phyloP scores from a whole-genome alignment of 2,797 vertebrate species.

The Lophius americanus region DNA sequence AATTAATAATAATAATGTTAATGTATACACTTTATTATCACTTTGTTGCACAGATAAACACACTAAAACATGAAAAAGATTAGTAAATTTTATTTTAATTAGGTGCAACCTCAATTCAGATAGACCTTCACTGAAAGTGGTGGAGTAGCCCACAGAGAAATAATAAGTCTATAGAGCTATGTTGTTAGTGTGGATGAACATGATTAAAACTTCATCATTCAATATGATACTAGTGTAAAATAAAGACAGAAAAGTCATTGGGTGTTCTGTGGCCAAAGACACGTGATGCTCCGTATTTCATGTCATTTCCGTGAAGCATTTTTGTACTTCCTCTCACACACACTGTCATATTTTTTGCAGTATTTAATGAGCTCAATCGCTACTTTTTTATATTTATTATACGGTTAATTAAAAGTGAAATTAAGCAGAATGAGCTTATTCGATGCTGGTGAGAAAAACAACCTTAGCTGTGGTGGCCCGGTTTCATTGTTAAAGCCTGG shows the following conservation, averaged over 20 bases:
- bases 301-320: too few relatives aligned
- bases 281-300: background rate
- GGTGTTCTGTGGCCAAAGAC: background rate
- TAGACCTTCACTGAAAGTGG: too few relatives aligned
- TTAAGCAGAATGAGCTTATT: slow-evolving; percentile 49
- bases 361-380: slow-evolving; percentile 10
- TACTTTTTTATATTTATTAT: slow-evolving; percentile 28
- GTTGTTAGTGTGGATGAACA: too few relatives aligned
- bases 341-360: background rate
- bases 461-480: slow-evolving; percentile 56
- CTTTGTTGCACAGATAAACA: too few relatives aligned
- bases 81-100: too few relatives aligned
- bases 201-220: background rate
- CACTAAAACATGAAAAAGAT: too few relatives aligned
- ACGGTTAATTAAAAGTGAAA: slow-evolving; percentile 45
- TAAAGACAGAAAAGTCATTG: background rate
- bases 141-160: too few relatives aligned
- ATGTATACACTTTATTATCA: too few relatives aligned
- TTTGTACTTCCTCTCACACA: too few relatives aligned
- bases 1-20: too few relatives aligned
- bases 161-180: too few relatives aligned
- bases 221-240: background rate
- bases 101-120: too few relatives aligned
- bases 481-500: slow-evolving; percentile 61
- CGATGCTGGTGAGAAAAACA: slow-evolving; percentile 57